Conservation (phyloP, 2,888 invertebrate species). For the Chironomus tentans region DNA sequence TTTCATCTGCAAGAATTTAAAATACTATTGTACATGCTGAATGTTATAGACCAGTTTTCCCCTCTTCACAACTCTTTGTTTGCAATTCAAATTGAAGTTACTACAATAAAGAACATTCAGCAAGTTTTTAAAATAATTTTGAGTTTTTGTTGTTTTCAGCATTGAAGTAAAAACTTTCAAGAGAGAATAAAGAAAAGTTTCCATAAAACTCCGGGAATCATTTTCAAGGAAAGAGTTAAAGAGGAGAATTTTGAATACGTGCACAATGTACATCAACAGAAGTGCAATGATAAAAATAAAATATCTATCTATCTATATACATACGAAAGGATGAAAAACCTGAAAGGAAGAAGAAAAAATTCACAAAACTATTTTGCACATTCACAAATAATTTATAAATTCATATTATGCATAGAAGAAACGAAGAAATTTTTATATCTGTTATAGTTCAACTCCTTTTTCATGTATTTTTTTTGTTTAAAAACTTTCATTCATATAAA, state of each 20-base stretch:
- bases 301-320: background rate
- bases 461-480: background rate
- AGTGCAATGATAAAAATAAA: background rate
- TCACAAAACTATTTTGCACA: slow-evolving; percentile 3
- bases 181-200: background rate
- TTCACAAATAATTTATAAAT: slow-evolving; percentile 13
- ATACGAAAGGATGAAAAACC: background rate
- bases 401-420: background rate
- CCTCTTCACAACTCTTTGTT: background rate
- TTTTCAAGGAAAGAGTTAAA: background rate
- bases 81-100: background rate
- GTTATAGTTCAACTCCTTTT: background rate
- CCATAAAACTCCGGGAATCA: background rate
- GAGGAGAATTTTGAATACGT: background rate
- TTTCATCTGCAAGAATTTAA: background rate
- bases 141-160: background rate
- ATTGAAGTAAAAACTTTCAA: background rate
- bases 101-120: background rate
- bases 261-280: background rate
- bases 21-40: background rate
- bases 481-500: background rate
- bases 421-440: background rate
- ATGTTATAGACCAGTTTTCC: background rate
- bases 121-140: background rate
- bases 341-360: background rate